Base-by-base conservation (phyloP, 2,113 vertebrate genomes). In the Lophotis ruficrista region DNA sequence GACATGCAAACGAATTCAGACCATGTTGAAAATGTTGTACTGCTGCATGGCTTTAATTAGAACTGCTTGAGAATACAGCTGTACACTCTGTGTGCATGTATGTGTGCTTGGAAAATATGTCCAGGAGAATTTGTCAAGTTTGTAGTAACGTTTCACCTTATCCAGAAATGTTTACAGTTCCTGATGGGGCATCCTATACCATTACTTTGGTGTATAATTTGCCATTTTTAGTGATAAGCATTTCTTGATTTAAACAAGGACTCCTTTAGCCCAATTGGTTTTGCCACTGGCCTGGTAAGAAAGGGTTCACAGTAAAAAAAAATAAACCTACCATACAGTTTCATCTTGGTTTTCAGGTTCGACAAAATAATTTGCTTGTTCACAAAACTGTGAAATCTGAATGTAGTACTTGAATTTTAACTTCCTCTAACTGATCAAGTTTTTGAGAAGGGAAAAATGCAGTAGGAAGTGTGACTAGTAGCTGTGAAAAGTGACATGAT, bases 331-430 rank as follows among this genome's bases (percentile, higher is more conserved):
- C 76, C 22, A 6, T 51, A 48, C 27, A 64, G 30, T 94, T 89
- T 91, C 69, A 89, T 92, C 53, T 51, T 88, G 72, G 54, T 89
- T 93, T 96, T 89, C 86, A 92, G 72, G 83, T 96, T 93, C 38
- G 2, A 92, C 83, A 93, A 87, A 97, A 96, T 96, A 94, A 96
- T 96, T 96, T 89, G 45, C 83, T 79, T 96, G 83, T 89, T 96
- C 90, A 84, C 41, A 82, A 96, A 94, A 89, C 95, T 92, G 90
- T 95, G 94, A 96, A 95, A 97, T 81, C 89, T 96, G 95, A 90
- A 92, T 79, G 60, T 87, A 81, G 47, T 81, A 13, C 94, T 90
- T 94, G 92, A 95, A 94, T 96, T 96, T 93, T 93, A 96, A 96
- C 94, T 89, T 93, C 48, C 22, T 83, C 65, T 87, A 79, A 84